Base-by-base conservation (phyloP, 2,888 invertebrate genomes). In the Dolomedes plantarius region DNA sequence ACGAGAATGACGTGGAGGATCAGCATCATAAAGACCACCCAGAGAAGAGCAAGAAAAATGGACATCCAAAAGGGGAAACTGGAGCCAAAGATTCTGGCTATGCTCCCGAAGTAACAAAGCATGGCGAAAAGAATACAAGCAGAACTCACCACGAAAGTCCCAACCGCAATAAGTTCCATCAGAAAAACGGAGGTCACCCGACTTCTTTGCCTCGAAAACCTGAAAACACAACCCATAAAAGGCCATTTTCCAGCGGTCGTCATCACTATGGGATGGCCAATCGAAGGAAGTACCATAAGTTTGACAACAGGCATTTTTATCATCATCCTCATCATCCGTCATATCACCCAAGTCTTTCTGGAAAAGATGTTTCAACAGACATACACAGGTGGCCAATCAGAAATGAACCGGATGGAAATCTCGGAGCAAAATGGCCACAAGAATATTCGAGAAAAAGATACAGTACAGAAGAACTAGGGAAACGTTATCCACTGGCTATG, bases 1-100 rank as follows among this genome's bases (percentile, higher is more conserved):
- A n/a, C 32, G 69, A 68, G 65, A 85, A 76, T n/a, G 77, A 85
- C 29, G 67, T 85, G 23, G 23, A 23, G 0, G 13, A 28, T n/a
- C 31, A 6, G 56, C 31, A 7, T 3, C 19, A 13, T 16, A 23
- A 64, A 1, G 11, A 9, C 9, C 29, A 56, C 11, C 29, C 11
- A 0, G 29, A 19, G 1, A 73, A 27, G 11, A 74, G 16, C 13
- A 28, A 50, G n/a, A 71, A 36, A 1, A n/a, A 46, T 13, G 46
- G 28, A 29, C 27, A 46, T 28, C 1, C 2, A n/a, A 80, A 80
- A 67, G 50, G 68, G n/a, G 36, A 50, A 67, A 32, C 67, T 13
- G 32, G 50, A 3, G 28, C 80, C 16, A 80, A 74, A 32, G 29
- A 68, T 3, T 67, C 76, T 11, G 64, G 36, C 11, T 76, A 71